Percentiles rank a stretch among this genome's conserved stretches.
phyloP scores from a whole-genome alignment of 1,140 invertebrate species.

The Nymphalis io region DNA sequence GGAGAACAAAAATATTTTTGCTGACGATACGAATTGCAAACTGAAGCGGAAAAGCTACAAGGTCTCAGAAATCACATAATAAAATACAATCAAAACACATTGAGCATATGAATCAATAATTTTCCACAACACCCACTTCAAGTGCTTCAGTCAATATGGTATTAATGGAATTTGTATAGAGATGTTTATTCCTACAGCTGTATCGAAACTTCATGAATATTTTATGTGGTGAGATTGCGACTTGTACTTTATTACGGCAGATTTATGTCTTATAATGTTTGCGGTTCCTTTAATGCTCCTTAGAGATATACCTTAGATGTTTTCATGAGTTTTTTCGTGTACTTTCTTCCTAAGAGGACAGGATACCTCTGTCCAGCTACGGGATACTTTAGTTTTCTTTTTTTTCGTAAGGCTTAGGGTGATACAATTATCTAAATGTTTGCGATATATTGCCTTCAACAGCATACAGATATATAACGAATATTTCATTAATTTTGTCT shows the following conservation, averaged over 20 bases:
- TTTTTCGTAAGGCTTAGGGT: too few species aligned
- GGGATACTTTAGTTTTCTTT: too few species aligned
- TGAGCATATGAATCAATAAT: background rate
- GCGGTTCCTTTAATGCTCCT: conserved; percentile 20
- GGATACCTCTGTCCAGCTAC: too few species aligned
- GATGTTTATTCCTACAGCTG: conserved; percentile 30
- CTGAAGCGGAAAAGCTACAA: background rate
- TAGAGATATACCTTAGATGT: conserved; percentile 17
- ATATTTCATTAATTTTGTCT: too few species aligned
- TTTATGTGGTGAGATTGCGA: conserved; percentile 31
- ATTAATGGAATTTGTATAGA: conserved; percentile 18
- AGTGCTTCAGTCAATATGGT: conserved; percentile 8
- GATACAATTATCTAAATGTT: too few species aligned
- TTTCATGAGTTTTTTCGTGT: conserved; percentile 12
- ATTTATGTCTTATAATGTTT: conserved; percentile 30
- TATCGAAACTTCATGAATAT: conserved; percentile 31
- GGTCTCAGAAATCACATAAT: background rate
- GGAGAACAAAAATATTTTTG: background rate
- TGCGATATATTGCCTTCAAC: too few species aligned
- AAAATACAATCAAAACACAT: background rate
- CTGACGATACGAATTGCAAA: background rate
- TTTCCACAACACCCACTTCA: background rate
- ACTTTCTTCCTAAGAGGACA: background rate
- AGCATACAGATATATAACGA: too few species aligned
- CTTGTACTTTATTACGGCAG: conserved; percentile 25